Evolutionary conservation across 2,888 invertebrate species (phyloP).

Genomic region (Litoditis marina): DNA sequence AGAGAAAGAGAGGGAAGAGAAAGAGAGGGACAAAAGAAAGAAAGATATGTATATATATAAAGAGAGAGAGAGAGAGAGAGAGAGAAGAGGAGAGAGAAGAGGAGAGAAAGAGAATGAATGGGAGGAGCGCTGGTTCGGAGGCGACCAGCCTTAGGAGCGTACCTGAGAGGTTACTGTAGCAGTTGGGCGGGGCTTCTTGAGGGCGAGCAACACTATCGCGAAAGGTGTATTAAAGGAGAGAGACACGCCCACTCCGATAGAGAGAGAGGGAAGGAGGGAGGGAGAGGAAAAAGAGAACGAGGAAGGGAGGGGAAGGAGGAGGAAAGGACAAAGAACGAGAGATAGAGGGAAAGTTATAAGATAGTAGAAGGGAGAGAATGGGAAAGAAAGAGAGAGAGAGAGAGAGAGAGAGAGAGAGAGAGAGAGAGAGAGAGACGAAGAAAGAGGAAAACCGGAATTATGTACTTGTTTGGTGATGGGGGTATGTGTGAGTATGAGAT

Average conservation of each 20-base stretch:
- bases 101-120: background rate
- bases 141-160: no score
- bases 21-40: no score
- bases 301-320: background rate
- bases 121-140: background rate
- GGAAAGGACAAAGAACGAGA: background rate
- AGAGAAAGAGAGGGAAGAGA: no score
- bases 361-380: background rate
- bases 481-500: no score
- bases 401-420: slow-evolving; percentile 1
- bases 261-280: slow-evolving; percentile 3
- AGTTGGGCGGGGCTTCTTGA: slow-evolving; percentile 2
- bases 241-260: background rate
- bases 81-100: no score
- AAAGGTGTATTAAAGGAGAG: no score
- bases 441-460: no score
- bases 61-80: no score
- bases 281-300: background rate
- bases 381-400: slow-evolving; percentile 5
- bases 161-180: background rate
- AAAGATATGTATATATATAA: no score
- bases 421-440: no score
- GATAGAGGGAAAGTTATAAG: background rate
- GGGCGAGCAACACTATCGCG: no score
- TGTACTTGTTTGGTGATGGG: no score